Evolutionary conservation across 2,888 invertebrate species (phyloP).

Genomic region (Leptura quadrifasciata): DNA sequence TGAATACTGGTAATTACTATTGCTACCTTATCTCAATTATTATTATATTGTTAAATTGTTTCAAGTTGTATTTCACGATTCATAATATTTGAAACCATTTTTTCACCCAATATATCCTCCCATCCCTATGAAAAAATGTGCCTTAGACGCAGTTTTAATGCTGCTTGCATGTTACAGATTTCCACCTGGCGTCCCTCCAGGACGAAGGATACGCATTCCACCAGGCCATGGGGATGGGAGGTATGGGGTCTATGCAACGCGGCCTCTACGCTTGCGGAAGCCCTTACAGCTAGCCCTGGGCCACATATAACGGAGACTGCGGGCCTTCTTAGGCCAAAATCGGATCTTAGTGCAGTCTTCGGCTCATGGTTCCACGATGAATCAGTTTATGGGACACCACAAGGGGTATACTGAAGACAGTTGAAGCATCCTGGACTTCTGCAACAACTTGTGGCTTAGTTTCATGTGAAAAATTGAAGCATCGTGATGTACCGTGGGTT

Average conservation of each 20-base stretch:
- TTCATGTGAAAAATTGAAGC: conserved; percentile 46
- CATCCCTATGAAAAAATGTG: conserved; percentile 48
- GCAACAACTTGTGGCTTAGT: conserved; percentile 40
- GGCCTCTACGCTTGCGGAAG: conserved; percentile 75
- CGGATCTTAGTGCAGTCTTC: conserved; percentile 72
- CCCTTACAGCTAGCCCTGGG: conserved; percentile 76
- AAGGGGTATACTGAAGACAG: conserved; percentile 34
- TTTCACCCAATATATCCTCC: conserved; percentile 38
- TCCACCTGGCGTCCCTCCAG: conserved; percentile 75
- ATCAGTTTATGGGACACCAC: conserved; percentile 52
- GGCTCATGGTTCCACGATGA: conserved; percentile 70
- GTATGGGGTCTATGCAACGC: conserved; percentile 75
- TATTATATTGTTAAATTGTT: neutral
- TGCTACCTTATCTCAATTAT: neutral
- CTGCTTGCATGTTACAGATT: conserved; percentile 72
- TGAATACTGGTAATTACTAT: too few species aligned
- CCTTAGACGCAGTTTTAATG: conserved; percentile 31
- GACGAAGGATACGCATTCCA: conserved; percentile 76
- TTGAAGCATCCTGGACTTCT: conserved; percentile 17
- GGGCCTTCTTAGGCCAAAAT: conserved; percentile 72
- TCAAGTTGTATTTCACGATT: neutral
- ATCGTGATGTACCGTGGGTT: conserved; percentile 64
- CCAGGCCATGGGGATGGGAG: conserved; percentile 76
- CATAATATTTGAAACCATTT: neutral
- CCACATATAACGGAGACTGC: conserved; percentile 75